These are phyloP conservation scores for Pocillopora damicornis DNA, from an alignment of 64 coral and sea anemone species.

Conservation along the genomic window DNA sequence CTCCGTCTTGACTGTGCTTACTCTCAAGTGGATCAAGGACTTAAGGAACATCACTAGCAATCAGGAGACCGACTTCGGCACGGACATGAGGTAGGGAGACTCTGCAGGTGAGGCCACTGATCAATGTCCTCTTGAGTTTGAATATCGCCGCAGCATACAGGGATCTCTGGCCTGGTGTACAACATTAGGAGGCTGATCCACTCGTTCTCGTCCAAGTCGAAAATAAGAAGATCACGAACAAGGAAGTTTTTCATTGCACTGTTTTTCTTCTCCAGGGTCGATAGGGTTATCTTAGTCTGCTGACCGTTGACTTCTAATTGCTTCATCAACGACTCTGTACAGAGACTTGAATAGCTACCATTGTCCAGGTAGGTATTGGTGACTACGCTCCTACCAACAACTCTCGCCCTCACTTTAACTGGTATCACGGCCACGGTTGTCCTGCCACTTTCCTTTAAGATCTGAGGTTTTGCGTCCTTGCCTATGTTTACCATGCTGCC, in stretches of 20 bases:
- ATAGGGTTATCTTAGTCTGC: neutral
- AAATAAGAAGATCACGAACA: neutral
- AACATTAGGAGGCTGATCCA: neutral
- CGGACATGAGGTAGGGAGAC: no score
- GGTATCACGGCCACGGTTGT: slow-evolving; percentile 12
- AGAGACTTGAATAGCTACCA: no score
- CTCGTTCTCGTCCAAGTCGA: slow-evolving; percentile 5
- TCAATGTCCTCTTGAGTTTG: slow-evolving; percentile 22
- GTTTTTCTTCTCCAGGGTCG: neutral
- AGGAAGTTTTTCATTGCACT: neutral
- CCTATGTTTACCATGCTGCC: no score
- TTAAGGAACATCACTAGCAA: no score
- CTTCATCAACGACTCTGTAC: no score
- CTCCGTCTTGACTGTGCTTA: no score
- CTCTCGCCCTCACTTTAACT: neutral
- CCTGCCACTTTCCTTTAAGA: no score
- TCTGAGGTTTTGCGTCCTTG: no score
- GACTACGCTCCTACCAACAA: no score
- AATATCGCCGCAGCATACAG: neutral
- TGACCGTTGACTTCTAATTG: no score
- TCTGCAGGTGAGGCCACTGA: neutral
- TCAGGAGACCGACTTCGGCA: no score
- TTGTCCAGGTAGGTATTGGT: neutral
- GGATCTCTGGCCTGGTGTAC: neutral
- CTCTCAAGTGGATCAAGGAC: neutral